Base-by-base conservation (phyloP, 2,113 vertebrate species). In the Empidonax alnorum region DNA sequence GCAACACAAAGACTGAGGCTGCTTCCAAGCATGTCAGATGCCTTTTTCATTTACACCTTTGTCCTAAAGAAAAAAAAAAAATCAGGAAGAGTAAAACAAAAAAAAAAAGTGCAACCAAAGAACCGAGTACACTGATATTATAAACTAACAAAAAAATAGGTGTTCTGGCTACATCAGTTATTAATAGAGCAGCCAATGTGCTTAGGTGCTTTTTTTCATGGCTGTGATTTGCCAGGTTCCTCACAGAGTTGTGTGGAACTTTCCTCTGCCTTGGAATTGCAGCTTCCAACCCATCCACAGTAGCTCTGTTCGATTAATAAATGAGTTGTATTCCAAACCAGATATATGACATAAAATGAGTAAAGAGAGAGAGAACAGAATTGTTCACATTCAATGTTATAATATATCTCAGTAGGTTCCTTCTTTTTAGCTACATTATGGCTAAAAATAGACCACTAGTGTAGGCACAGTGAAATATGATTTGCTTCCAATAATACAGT, bases 401-500 rank as follows among this genome's bases (percentile, higher is more conserved):
- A 97, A 96, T 81, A 93, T 91, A 94, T 90, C 90, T 89, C 89
- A 82, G 83, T 91, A 88, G 85, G 94, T 95, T 91, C 62, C 93
- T 95, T 80, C 87, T 91, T 96, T 93, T 97, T 92, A 96, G 94
- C 94, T 94, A 97, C 92, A 95, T 97, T 97, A 95, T 61, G 94
- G 96, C 96, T 98, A 98, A 98, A 97, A 97, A 97, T 98, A 98
- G 97, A 96, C 81, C 82, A 31, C 73, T 92, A 53, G 96, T 97
- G 97, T 98, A 96, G 95, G 97, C 97, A 98, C 91, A 85, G 94
- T 93, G 95, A 97, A 97, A 97, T 98, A 93, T 95, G 96, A 98
- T 97, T 98, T 97, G 97, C 95, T 97, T 97, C 96, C 97, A 98
- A 97, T 96, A 97, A 97, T 95, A 96, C 33, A 94, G 97, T 90